Conservation (phyloP, 2,113 vertebrate genomes). For the Trematocara variabile region DNA sequence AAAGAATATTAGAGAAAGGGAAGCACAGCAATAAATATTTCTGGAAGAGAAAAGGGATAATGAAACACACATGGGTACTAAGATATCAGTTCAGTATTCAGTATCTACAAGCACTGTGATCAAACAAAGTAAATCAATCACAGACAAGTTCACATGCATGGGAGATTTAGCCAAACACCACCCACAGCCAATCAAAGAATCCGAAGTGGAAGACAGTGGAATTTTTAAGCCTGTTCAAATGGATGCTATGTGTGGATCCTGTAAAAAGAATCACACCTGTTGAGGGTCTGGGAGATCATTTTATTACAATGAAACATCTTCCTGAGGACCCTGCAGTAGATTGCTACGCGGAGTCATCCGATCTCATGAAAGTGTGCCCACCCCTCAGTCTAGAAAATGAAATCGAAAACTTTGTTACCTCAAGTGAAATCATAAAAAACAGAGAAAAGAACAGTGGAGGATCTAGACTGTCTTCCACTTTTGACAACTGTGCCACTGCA, state of each 20-base stretch:
- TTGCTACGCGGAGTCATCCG: not conserved
- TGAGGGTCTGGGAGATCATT: not conserved
- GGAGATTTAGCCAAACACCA: not conserved
- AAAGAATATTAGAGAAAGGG: too few relatives aligned
- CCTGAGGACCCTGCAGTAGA: not conserved
- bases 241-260: not conserved
- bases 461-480: not conserved
- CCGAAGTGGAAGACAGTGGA: not conserved
- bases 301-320: not conserved
- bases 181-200: not conserved
- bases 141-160: not conserved
- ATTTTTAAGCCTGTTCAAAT: not conserved
- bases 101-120: not conserved
- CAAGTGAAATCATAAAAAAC: not conserved
- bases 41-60: not conserved
- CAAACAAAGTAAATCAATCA: not conserved
- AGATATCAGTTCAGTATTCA: not conserved
- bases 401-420: not conserved
- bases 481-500: not conserved
- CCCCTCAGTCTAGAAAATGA: not conserved
- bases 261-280: not conserved
- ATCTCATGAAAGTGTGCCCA: not conserved
- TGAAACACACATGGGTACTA: not conserved
- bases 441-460: not conserved
- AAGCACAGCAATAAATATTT: not conserved